Base-by-base conservation (phyloP, 2,113 vertebrate species). In the Embiotoca jacksoni region DNA sequence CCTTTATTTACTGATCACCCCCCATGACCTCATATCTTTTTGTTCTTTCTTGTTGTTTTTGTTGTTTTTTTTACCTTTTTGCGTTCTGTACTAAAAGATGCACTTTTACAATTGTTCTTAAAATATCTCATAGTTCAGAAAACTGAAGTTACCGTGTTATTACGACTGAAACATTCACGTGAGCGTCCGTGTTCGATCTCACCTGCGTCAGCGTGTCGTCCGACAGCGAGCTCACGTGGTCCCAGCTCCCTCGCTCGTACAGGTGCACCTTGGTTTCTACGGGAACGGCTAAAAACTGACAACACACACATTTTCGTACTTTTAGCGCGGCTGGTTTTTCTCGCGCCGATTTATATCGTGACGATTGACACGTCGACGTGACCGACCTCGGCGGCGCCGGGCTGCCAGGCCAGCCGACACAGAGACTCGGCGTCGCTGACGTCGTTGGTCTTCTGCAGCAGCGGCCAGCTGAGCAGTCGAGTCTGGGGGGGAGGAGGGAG, bases 341-440 rank as follows among this genome's bases (percentile, higher is more conserved):
- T 23, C 23, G 23, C 23, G 23, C 23, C 23, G 23, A 23, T 23
- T 23, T 23, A 23, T 23, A 23, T 23, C 23, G 23, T 23, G 23
- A 23, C 23, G 23, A 23, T 23, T 23, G 23, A 23, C 23, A 23
- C 23, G 23, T 23, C 23, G 23, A 15, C 0, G 3, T 5, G 30
- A 39, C 78, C 47, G 90, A 98, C 98, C 95, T 96, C 95, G n/a
- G 94, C 97, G 3, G 55, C 81, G 60, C 66, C 62, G 0, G 97
- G 96, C 79, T 98, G 97, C 96, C 97, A 99, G 39, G 95, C 91
- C 68, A 99, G 94, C 37, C 98, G 95, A 86, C 98, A 99, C 79
- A 99, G 94, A 54, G 98, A 97, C 90, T 95, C 96, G 30, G 98
- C 96, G 72, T 95, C 96, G 75, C 93, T 92, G 84, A 98, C 89